Evolutionary conservation across 2,113 vertebrate genomes (phyloP), one percentile per base, ranked within the genome.

Genomic region (Tenrec ecaudatus): DNA sequence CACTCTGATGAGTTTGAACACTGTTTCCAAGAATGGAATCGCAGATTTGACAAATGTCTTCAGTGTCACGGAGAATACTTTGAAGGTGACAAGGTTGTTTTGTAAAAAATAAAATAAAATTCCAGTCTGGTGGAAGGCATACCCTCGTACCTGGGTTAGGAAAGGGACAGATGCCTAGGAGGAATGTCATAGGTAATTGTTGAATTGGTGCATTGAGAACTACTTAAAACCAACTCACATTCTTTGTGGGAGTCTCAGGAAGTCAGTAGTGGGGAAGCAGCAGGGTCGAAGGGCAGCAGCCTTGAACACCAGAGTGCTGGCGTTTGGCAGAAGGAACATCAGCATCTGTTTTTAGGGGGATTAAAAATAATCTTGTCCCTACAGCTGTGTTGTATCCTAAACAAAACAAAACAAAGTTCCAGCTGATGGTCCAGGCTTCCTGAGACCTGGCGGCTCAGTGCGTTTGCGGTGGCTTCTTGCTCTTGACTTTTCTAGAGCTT

Each of bases 371-470:
- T 77, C 53, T 33, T 60, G 53, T 84, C 77, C 27, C 60, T 68
- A 40, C 87, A 89, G 91, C 94, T 96, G 77, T 92, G 83, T 60
- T 94, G n/a, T 92, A 22, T 78, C 81, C 86, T 76, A 92, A 94
- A 96, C 91, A 86, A 86, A 96, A 89, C 83, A 60, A 79, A 86
- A 77, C 71, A 68, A 58, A 53, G 76, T 89, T 89, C 92, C 88
- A 94, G 10, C 43, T 86, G 60, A n/a, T 86, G 73, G 40, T 82
- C 92, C 58, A 80, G 75, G 47, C 75, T 95, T 62, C 82, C 82
- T 29, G 82, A 94, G 68, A 85, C 33, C 68, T 85, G 87, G 19
- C 68, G 60, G 29, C 71, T 84, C 64, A 79, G 47, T 40, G 29
- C 16, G 82, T 86, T 57, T n/a, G 57, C 94, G 57, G 69, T 88